A percentile compares a stretch with the other conserved stretches of the same genome.
These are phyloP conservation scores for Tetrao urogallus DNA, from an alignment of 2,113 vertebrate species.

Conservation along the genomic window DNA sequence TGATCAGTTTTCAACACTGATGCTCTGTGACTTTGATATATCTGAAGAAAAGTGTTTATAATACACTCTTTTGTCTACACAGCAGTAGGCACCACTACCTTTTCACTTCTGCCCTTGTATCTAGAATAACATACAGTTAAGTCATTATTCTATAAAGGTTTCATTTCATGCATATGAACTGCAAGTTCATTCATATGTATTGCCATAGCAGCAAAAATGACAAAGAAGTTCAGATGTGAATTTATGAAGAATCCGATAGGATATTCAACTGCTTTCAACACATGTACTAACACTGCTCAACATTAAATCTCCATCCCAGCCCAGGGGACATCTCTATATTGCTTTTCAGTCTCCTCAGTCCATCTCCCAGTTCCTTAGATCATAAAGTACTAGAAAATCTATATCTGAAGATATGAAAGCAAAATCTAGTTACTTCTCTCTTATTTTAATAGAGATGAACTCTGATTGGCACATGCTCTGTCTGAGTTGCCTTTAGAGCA, in stretches of 20 bases:
- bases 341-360: rapidly evolving
- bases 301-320: background rate
- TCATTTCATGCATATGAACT: background rate
- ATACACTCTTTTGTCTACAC: background rate
- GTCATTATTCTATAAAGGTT: background rate
- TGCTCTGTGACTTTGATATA: background rate
- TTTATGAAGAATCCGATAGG: background rate
- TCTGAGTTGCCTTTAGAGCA: background rate
- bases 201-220: background rate
- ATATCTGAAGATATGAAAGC: background rate
- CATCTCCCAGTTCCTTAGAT: background rate
- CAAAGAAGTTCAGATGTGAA: background rate
- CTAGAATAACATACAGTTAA: background rate
- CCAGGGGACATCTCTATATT: rapidly evolving
- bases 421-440: background rate
- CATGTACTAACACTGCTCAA: rapidly evolving
- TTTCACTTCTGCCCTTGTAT: rapidly evolving
- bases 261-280: background rate
- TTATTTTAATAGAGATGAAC: background rate
- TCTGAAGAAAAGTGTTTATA: background rate
- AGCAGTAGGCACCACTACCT: background rate
- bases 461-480: background rate
- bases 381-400: background rate
- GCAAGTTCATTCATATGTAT: background rate
- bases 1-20: background rate